These are phyloP conservation scores for Lamprotornis superbus DNA, from an alignment of 2,113 vertebrate species.

Conservation along the genomic window DNA sequence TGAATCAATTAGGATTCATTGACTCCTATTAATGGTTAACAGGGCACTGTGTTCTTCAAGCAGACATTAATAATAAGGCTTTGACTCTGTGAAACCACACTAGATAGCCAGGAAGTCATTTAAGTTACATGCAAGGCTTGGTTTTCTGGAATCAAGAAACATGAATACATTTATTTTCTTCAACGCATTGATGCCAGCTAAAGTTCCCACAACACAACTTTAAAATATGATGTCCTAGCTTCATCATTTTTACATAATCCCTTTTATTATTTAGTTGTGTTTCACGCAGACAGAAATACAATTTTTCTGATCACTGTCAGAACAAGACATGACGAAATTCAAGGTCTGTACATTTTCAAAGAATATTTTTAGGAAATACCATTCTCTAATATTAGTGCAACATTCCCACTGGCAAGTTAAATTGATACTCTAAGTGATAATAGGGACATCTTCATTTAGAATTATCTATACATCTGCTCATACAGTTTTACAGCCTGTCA, in stretches of 20 bases:
- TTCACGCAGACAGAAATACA: neutral
- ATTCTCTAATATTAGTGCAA: neutral
- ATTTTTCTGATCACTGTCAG: neutral
- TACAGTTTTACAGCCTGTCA: neutral
- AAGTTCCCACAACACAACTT: neutral
- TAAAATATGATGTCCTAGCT: neutral
- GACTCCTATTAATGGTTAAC: neutral
- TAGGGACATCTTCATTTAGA: neutral
- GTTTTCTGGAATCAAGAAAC: neutral
- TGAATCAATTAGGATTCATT: constrained; percentile 30
- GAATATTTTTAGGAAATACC: neutral
- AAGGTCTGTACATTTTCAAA: neutral
- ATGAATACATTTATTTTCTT: neutral
- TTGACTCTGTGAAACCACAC: neutral
- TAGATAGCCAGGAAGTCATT: neutral
- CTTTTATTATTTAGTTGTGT: neutral
- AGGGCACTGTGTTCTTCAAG: neutral
- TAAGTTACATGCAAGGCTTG: neutral
- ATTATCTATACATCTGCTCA: neutral
- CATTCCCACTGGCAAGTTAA: neutral
- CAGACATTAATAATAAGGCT: neutral
- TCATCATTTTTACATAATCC: neutral
- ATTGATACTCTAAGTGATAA: neutral
- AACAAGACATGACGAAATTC: neutral
- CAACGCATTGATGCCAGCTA: neutral